Evolutionary conservation across 2,113 vertebrate genomes (phyloP).

Genomic region (Opisthocomus hoazin): DNA sequence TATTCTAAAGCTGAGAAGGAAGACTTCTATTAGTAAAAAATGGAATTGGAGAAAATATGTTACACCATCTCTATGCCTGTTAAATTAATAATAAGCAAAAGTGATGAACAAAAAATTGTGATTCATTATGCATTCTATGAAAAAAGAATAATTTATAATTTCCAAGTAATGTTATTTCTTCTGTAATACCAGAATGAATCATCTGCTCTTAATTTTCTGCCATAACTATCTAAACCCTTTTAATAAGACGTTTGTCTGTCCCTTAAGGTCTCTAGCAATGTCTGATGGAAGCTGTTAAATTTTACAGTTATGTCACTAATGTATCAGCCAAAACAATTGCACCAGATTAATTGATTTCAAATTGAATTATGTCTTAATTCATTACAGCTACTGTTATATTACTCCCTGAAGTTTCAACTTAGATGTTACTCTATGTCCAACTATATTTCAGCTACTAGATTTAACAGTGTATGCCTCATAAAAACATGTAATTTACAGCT

Average conservation of each 20-base stretch:
- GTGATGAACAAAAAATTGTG: slow-evolving; percentile 35
- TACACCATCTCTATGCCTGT: not conserved
- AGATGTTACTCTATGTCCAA: not conserved
- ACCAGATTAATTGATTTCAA: not conserved
- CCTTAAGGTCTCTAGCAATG: not conserved
- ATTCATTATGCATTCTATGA: slow-evolving; percentile 32
- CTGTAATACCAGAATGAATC: slow-evolving; percentile 38
- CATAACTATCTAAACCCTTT: not conserved
- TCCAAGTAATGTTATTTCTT: slow-evolving; percentile 44
- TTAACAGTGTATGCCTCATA: not conserved
- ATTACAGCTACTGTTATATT: not conserved
- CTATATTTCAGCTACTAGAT: not conserved
- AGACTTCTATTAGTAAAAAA: not conserved
- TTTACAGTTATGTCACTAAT: not conserved
- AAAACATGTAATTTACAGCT: not conserved
- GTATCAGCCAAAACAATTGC: not conserved
- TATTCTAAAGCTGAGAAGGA: not conserved
- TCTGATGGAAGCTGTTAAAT: not conserved
- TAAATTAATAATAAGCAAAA: slow-evolving; percentile 56
- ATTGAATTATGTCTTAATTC: not conserved
- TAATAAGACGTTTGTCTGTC: not conserved
- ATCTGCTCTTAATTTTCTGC: slow-evolving; percentile 20
- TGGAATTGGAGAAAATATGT: slow-evolving; percentile 7
- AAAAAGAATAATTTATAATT: slow-evolving; percentile 59
- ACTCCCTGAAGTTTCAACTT: not conserved